A percentile compares a stretch with the other conserved stretches of the same genome.
Evolutionary conservation across 2,797 vertebrate species (phyloP).

Genomic region (Amblyopsis hoosieri): DNA sequence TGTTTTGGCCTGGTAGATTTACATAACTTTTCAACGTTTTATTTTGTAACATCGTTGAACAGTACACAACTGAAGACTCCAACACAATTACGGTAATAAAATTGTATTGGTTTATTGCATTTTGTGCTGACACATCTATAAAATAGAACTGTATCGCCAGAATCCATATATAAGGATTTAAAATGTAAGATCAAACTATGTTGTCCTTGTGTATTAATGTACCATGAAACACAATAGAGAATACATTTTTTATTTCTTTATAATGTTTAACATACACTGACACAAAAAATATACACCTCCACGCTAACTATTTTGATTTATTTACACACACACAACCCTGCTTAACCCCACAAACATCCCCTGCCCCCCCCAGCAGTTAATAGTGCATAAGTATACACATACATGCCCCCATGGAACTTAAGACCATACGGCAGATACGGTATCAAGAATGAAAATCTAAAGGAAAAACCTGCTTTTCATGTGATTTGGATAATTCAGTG

Average conservation of each 20-base stretch:
- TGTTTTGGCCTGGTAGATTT: conserved; percentile 12
- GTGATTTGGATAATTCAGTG: conserved; percentile 49
- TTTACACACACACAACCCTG: conserved; percentile 72
- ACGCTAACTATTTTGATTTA: conserved; percentile 79
- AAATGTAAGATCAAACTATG: conserved; percentile 93
- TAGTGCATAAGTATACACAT: conserved; percentile 69
- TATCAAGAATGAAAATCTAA: conserved; percentile 47
- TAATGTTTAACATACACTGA: conserved; percentile 88
- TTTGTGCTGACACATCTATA: conserved; percentile 99
- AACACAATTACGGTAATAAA: conserved; percentile 91
- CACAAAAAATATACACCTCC: conserved; percentile 91
- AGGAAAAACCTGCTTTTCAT: conserved; percentile 39
- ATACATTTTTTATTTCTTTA: conserved; percentile 73
- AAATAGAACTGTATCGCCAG: conserved; percentile 94
- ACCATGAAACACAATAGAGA: conserved; percentile 91
- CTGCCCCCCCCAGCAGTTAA: conserved; percentile 66
- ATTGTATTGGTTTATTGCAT: conserved; percentile 99
- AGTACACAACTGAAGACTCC: conserved; percentile 62
- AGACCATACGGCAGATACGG: conserved; percentile 65
- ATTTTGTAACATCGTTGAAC: conserved; percentile 45
- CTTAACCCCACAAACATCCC: conserved; percentile 38
- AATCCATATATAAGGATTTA: conserved; percentile 97
- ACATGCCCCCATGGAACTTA: conserved; percentile 72
- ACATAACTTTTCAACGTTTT: conserved; percentile 19
- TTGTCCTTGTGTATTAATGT: conserved; percentile 76